These are phyloP conservation scores for Dreissena polymorpha DNA, from an alignment of 1,140 invertebrate genomes.

Conservation along the genomic window DNA sequence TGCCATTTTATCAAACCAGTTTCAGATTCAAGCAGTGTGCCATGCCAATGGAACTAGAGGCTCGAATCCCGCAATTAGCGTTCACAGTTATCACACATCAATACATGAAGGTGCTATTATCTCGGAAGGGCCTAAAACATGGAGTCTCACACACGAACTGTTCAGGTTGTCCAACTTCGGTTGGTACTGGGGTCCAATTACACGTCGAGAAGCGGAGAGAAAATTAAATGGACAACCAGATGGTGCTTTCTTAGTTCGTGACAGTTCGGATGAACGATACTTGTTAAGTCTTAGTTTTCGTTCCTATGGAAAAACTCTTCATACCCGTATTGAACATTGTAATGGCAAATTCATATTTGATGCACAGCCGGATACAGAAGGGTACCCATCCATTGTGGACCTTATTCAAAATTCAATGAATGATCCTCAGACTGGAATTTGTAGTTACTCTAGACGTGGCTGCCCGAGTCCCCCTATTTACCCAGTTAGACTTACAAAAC, in stretches of 20 bases:
- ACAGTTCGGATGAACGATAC: constrained; percentile 87
- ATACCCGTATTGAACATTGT: constrained; percentile 86
- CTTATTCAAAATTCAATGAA: constrained; percentile 87
- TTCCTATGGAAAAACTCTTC: constrained; percentile 87
- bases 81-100: constrained; percentile 37
- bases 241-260: constrained; percentile 89
- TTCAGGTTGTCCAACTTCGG: constrained; percentile 83
- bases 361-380: constrained; percentile 84
- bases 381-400: constrained; percentile 85
- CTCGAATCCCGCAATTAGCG: constrained; percentile 21
- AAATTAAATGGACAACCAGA: constrained; percentile 86
- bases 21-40: constrained; percentile 43
- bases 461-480: constrained; percentile 85
- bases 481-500: constrained; percentile 88
- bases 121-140: constrained; percentile 66
- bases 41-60: constrained; percentile 43
- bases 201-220: constrained; percentile 83
- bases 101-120: constrained; percentile 36
- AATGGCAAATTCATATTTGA: constrained; percentile 86
- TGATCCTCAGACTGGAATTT: constrained; percentile 86
- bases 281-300: constrained; percentile 87
- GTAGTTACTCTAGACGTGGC: constrained; percentile 86
- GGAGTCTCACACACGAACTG: constrained; percentile 82
- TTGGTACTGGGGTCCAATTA: constrained; percentile 86
- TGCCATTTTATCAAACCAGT: constrained; percentile 34